Conservation (phyloP, 2,113 vertebrate species). For the Barnardius zonarius region DNA sequence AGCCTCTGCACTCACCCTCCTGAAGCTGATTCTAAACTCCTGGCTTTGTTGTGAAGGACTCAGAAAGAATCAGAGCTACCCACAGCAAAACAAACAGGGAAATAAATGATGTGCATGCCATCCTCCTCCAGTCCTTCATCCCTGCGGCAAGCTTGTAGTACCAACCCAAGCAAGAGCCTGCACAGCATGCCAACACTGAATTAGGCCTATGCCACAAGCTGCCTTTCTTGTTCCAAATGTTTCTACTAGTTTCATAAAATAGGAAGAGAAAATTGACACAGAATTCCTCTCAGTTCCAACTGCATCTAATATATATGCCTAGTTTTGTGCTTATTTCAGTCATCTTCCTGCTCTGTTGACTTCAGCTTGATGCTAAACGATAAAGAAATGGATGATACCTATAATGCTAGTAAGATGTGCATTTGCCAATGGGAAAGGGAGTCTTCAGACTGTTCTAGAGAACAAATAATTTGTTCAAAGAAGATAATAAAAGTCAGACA, state of each 20-base stretch:
- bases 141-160: not conserved
- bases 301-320: not conserved
- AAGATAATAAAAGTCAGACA: not conserved
- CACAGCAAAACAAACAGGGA: not conserved
- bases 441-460: not conserved
- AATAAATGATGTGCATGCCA: not conserved
- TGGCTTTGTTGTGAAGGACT: not conserved
- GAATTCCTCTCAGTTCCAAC: not conserved
- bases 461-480: not conserved
- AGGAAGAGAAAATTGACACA: not conserved
- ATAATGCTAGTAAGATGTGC: not conserved
- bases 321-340: not conserved
- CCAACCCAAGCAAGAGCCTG: not conserved
- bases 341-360: not conserved
- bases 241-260: not conserved
- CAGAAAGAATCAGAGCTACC: not conserved
- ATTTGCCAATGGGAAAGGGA: not conserved
- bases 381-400: not conserved
- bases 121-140: not conserved
- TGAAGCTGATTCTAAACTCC: not conserved
- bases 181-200: not conserved
- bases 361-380: not conserved
- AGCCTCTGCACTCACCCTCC: fast-evolving
- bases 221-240: not conserved
- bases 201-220: not conserved